A percentile compares a stretch with the other conserved stretches of the same genome.
These are phyloP conservation scores for Caracal caracal DNA, from an alignment of 2,113 vertebrate genomes.

Conservation along the genomic window DNA sequence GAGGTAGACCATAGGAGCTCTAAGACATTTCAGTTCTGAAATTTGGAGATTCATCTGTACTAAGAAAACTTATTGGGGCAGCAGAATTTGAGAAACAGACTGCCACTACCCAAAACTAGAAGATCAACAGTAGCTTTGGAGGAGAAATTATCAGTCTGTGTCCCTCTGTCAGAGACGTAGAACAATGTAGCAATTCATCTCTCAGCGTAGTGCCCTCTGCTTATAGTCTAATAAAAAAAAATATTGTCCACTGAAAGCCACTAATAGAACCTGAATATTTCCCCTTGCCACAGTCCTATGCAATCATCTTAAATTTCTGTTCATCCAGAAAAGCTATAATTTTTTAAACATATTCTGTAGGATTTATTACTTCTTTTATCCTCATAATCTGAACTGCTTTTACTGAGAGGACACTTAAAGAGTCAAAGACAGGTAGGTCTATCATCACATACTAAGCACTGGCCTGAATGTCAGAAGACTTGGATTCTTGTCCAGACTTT, in stretches of 20 bases:
- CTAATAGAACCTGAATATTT: background rate
- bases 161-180: background rate
- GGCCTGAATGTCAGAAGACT: background rate
- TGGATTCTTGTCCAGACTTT: background rate
- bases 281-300: background rate
- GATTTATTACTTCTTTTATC: slow-evolving; percentile 24
- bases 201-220: background rate
- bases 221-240: slow-evolving; percentile 20
- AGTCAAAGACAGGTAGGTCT: background rate
- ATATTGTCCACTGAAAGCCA: background rate
- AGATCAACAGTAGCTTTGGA: background rate
- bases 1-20: background rate
- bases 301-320: background rate
- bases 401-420: slow-evolving; percentile 42
- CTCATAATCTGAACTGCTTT: background rate
- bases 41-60: background rate
- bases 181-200: background rate
- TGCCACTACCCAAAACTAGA: background rate
- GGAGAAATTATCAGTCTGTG: background rate
- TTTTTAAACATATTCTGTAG: slow-evolving; percentile 10
- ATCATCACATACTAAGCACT: background rate
- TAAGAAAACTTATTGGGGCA: background rate
- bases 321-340: background rate
- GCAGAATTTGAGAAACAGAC: background rate
- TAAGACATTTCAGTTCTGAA: background rate